Evolutionary conservation across 2,888 invertebrate genomes (phyloP), one percentile per base, ranked within the genome.

Genomic region (Thalpophila matura): DNA sequence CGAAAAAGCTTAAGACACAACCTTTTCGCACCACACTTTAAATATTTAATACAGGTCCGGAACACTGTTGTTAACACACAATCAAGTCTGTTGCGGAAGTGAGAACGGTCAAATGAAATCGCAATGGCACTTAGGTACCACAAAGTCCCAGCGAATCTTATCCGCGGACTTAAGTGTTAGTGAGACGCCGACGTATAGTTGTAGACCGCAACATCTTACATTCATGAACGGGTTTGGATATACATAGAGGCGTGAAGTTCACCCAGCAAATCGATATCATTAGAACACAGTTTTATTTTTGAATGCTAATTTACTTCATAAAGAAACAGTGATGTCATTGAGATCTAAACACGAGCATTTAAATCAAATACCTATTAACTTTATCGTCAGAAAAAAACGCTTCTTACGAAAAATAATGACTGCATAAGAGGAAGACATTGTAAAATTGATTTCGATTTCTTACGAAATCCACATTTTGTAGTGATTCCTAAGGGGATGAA

Each of bases 121-220:
- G 78, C 74, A 76, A 79, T 77, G 78, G 75, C 74, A 77, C 78
- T 81, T 85, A 80, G 79, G 80, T 86, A 83, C 77, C 80, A 60
- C 70, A 77, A 51, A 49, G 70, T 62, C 74, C 71, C 75, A 70
- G 60, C 49, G 85, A 86, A 86, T 87, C 87, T 86, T 87, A 85
- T 82, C 77, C 80, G 66, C 59, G 61, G 66, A 79, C 79, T 82
- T 82, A 88, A 87, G 79, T 85, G 84, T 82, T 82, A 86, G 80
- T 65, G 82, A 83, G 83, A 84, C 82, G 79, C 74, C 76, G 12
- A 51, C 50, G 58, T 64, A 74, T 71, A 50, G 26, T 24, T 47
- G 55, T 70, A 63, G 59, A 84, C 89, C 87, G 79, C 86, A 81
- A 71, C 82, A 87, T 88, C 83, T 87, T 86, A 85, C 87, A 89